Evolutionary conservation across 2,113 vertebrate species (phyloP).

Genomic region (Tenrec ecaudatus): DNA sequence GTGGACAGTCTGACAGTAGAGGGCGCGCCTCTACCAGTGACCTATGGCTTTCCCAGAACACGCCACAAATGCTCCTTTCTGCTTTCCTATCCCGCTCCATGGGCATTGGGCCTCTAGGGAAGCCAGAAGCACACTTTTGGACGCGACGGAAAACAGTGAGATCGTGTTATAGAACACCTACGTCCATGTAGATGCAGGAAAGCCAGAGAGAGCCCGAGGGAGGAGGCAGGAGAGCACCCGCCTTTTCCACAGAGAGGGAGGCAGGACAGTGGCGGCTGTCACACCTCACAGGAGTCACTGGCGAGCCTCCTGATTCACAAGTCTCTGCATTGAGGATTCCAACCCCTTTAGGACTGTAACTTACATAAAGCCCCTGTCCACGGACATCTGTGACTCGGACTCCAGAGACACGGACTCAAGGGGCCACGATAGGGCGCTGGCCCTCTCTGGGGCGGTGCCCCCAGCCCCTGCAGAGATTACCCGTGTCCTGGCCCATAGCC

Average conservation of each 20-base stretch:
- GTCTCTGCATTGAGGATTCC: constrained; percentile 11
- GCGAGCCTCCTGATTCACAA: neutral
- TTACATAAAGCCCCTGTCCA: neutral
- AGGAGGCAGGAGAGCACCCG: no score
- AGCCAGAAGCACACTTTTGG: neutral
- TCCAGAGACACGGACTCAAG: neutral
- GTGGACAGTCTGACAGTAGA: neutral
- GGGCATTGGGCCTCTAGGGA: neutral
- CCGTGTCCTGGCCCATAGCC: neutral
- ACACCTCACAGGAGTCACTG: no score
- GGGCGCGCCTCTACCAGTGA: neutral
- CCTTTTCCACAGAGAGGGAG: neutral
- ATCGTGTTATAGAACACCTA: no score
- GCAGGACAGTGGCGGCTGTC: no score
- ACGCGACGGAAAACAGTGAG: neutral
- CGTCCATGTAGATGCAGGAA: no score
- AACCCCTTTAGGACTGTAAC: neutral
- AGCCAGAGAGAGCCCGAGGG: no score
- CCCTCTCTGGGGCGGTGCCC: no score
- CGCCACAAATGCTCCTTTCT: neutral
- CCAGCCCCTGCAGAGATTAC: neutral
- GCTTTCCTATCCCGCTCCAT: neutral
- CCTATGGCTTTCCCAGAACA: neutral
- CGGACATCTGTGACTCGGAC: neutral
- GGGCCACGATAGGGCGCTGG: no score